A percentile compares a stretch with the other conserved stretches of the same genome.
Conservation (phyloP, 2,888 invertebrate genomes). For the Drepanosiphum platanoidis region DNA sequence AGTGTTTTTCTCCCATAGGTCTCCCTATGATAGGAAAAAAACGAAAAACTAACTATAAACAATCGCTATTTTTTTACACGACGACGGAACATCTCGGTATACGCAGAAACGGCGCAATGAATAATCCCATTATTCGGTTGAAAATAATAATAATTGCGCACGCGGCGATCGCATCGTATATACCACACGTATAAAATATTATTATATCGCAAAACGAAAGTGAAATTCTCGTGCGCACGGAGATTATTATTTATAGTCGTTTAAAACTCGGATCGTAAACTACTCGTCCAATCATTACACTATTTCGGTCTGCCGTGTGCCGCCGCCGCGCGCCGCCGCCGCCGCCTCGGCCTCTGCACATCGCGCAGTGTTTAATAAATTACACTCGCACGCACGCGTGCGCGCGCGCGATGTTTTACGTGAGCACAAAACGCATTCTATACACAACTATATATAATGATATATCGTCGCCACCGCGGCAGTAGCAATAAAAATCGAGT, state of each 20-base stretch:
- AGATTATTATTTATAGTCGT: constrained; percentile 37
- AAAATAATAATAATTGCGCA: no score
- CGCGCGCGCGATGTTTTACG: not conserved
- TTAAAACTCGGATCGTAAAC: constrained; percentile 35
- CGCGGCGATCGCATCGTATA: not conserved
- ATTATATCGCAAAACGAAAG: not conserved
- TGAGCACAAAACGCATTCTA: not conserved
- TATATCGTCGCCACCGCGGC: no score
- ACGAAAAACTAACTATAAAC: no score
- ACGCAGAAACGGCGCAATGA: no score
- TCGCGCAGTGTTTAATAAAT: not conserved
- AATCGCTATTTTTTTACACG: no score
- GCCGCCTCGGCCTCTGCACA: not conserved
- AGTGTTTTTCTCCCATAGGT: not conserved
- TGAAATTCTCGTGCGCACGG: not conserved
- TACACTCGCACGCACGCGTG: no score
- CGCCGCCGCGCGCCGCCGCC: not conserved
- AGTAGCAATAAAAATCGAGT: no score
- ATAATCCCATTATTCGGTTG: no score
- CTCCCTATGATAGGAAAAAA: not conserved
- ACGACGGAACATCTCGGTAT: no score
- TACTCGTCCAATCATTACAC: constrained; percentile 26
- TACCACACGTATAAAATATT: no score
- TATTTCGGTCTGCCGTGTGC: not conserved
- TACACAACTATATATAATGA: no score